Percentiles rank a stretch among this genome's conserved stretches.
phyloP scores from a whole-genome alignment of 2,113 vertebrate species.

The Galemys pyrenaicus region DNA sequence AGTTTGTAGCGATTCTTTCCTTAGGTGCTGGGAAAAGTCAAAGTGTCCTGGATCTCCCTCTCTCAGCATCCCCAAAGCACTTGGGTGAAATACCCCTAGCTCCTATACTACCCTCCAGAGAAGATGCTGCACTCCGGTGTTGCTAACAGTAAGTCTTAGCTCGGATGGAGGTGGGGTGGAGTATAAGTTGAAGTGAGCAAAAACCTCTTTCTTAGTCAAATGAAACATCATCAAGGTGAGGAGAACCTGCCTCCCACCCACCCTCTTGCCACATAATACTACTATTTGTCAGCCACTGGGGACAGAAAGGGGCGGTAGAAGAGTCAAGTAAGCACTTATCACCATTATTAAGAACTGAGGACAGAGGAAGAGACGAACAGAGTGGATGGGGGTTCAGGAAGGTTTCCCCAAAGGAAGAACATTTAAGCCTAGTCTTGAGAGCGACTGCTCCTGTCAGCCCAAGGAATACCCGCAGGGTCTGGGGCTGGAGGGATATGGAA shows the following conservation, averaged over 20 bases:
- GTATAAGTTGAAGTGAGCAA: background rate
- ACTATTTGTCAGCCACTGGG: background rate
- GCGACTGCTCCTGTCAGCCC: background rate
- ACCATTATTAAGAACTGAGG: background rate
- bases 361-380: background rate
- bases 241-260: background rate
- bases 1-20: background rate
- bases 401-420: background rate
- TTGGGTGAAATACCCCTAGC: background rate
- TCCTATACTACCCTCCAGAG: background rate
- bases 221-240: background rate
- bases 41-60: background rate
- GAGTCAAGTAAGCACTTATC: background rate
- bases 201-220: background rate
- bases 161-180: background rate
- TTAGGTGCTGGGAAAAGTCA: background rate
- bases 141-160: background rate
- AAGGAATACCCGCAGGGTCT: background rate
- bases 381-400: background rate
- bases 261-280: background rate
- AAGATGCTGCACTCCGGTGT: rapidly evolving
- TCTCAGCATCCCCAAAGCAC: background rate
- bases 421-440: background rate
- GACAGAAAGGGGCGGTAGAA: no score
- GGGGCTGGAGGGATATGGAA: no score